These are phyloP conservation scores for Anorthoa munda DNA, from an alignment of 2,888 invertebrate genomes.

Conservation along the genomic window DNA sequence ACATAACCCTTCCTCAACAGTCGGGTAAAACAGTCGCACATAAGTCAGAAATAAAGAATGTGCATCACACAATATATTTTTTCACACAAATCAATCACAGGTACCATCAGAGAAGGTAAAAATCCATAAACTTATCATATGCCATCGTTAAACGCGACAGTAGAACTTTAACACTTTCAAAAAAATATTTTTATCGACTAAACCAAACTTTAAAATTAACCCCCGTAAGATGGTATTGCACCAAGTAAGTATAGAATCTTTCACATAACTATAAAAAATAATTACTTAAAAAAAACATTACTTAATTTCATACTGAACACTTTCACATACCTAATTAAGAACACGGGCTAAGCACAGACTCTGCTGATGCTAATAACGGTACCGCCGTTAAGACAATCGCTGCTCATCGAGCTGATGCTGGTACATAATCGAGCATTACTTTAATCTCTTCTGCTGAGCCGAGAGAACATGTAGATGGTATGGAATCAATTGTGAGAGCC, in stretches of 20 bases:
- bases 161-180: background rate
- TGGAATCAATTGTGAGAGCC: constrained; percentile 21
- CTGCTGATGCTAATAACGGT: constrained; percentile 46
- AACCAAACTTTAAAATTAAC: too few species aligned
- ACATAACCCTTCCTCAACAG: background rate
- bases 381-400: constrained; percentile 55
- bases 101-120: too few species aligned
- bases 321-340: constrained; percentile 23
- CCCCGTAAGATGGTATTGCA: too few species aligned
- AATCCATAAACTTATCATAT: too few species aligned
- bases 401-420: constrained; percentile 47
- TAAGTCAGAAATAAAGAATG: too few species aligned
- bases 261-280: background rate
- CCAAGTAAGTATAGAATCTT: background rate
- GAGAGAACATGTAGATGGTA: constrained; percentile 22
- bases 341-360: constrained; percentile 25
- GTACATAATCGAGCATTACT: constrained; percentile 61
- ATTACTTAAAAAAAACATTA: background rate
- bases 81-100: too few species aligned
- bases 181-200: too few species aligned
- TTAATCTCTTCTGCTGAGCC: constrained; percentile 52
- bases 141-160: too few species aligned
- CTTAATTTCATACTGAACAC: constrained; percentile 22
- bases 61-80: too few species aligned
- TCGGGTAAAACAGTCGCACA: too few species aligned